These are phyloP conservation scores for Entomyzon cyanotis DNA, from an alignment of 2,113 vertebrate species.

Conservation along the genomic window DNA sequence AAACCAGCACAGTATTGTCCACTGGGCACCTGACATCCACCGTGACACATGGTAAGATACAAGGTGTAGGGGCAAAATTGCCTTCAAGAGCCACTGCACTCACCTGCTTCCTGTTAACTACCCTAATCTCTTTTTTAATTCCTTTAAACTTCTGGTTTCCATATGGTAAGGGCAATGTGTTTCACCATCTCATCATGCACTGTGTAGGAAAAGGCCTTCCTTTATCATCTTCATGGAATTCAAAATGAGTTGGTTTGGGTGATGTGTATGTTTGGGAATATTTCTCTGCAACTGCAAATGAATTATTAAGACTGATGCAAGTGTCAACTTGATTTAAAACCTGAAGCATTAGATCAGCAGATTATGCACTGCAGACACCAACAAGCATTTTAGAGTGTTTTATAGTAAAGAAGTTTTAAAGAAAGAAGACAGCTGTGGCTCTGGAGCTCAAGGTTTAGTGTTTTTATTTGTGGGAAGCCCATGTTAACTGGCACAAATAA, in stretches of 20 bases:
- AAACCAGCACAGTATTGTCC: not conserved
- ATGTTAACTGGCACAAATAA: not conserved
- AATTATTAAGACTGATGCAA: not conserved
- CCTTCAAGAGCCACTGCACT: not conserved
- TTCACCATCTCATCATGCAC: not conserved
- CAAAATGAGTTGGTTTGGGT: not conserved
- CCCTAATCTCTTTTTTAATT: not conserved
- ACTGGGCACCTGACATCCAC: not conserved
- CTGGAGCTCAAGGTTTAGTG: not conserved
- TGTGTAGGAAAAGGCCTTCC: not conserved
- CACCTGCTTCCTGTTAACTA: not conserved
- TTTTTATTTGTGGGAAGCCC: not conserved
- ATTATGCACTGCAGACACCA: not conserved
- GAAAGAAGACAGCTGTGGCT: not conserved
- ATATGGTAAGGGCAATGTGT: not conserved
- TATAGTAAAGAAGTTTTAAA: not conserved
- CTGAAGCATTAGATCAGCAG: not conserved
- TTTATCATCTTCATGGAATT: not conserved
- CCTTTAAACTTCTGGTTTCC: not conserved
- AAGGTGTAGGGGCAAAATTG: not conserved
- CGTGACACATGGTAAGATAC: rapidly evolving
- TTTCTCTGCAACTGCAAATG: not conserved
- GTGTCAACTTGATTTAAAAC: slow-evolving; percentile 11
- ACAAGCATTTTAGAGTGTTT: not conserved
- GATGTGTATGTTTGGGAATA: not conserved